phyloP scores from a whole-genome alignment of 2,113 vertebrate genomes.

The Dipodomys ordii region DNA sequence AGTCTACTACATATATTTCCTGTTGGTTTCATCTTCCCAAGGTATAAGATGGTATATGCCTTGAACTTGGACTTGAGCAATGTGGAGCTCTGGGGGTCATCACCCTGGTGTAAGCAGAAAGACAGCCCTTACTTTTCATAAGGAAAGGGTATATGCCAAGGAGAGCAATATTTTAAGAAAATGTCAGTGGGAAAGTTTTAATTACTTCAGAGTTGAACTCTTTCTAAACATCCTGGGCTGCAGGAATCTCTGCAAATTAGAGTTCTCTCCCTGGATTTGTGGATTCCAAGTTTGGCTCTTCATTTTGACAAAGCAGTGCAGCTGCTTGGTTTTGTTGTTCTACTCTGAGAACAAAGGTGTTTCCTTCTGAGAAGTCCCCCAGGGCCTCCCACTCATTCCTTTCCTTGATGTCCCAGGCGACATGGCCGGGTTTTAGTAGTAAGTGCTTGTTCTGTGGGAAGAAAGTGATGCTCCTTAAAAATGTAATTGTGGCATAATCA shows the following conservation, averaged over 20 bases:
- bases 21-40: background rate
- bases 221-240: slow-evolving; percentile 63
- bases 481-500: slow-evolving; percentile 9
- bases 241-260: slow-evolving; percentile 33
- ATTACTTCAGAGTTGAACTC: slow-evolving; percentile 27
- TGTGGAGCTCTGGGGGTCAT: background rate
- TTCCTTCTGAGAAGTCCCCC: slow-evolving; percentile 6
- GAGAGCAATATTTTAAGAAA: slow-evolving; percentile 14
- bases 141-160: background rate
- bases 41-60: background rate
- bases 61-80: background rate
- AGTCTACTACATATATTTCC: background rate
- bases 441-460: background rate
- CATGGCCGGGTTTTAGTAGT: background rate
- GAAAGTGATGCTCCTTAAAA: slow-evolving; percentile 6
- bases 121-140: background rate
- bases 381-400: background rate
- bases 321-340: slow-evolving; percentile 28
- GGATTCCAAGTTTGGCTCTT: background rate
- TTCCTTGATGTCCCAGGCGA: background rate
- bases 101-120: background rate
- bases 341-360: slow-evolving; percentile 49
- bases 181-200: slow-evolving; percentile 48
- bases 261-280: slow-evolving; percentile 1
- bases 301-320: background rate